Evolutionary conservation across 1,140 invertebrate genomes (phyloP), one percentile per base, ranked within the genome.

Genomic region (Hypothenemus hampei): DNA sequence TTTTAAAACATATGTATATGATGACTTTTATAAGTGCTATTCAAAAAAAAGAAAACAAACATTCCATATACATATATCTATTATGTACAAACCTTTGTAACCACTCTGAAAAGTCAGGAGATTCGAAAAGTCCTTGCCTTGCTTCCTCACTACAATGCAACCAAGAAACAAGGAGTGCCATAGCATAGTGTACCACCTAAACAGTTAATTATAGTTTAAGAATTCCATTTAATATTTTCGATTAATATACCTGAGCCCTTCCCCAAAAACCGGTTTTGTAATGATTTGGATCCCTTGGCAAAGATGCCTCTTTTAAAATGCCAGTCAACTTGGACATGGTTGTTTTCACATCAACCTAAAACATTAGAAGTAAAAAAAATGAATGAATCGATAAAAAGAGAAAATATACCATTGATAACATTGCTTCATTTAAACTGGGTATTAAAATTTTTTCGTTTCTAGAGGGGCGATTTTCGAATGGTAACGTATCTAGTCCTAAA

Each of bases 241-340:
- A n/a, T 43, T 10, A 43, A 43, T 13, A 11, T 54, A 54, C 54
- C 57, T 69, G 58, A 1, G 89, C 86, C 54, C 90, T 75, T 4
- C 89, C 89, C 81, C 89, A 93, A 58, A 93, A 85, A 7, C 89
- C 88, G 48, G 89, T 92, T 66, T 91, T 89, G 57, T 91, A 89
- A 57, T 85, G 81, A 71, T 86, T 86, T 0, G 84, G 85, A 70
- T 92, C 85, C 45, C 85, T 77, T 0, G 85, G 80, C 33, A 84
- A 74, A 0, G 87, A 87, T 18, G 90, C 89, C 73, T 93, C 89
- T 65, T 88, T 85, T 1, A 97, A 71, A 66, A 95, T 93, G 59
- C 84, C 88, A 49, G 89, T 91, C 19, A 96, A 72, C 37, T 89
- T 78, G 20, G 87, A 80, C 64, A 94, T 82, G 0, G 93, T 90